phyloP scores from a whole-genome alignment of 1,140 invertebrate species.

The Drosophila kikkawai region DNA sequence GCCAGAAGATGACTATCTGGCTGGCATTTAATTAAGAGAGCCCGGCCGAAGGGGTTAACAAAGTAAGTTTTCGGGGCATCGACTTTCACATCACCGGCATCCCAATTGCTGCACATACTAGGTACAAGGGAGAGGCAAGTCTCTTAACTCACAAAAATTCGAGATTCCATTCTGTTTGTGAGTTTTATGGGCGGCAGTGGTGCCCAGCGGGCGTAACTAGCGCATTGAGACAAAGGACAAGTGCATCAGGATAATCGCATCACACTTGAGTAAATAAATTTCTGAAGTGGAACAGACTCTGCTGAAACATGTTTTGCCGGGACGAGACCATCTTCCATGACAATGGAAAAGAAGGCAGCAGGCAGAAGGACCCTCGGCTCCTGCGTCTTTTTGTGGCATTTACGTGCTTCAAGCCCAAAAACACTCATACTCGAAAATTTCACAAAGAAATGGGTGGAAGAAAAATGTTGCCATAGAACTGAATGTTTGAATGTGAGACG shows the following conservation, averaged over 20 bases:
- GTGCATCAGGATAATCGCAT: slow-evolving; percentile 79
- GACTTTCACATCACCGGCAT: background rate
- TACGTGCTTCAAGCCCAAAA: slow-evolving; percentile 16
- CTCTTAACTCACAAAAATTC: slow-evolving; percentile 16
- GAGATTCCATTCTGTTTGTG: slow-evolving; percentile 27
- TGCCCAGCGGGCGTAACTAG: slow-evolving; percentile 49
- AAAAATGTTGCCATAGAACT: slow-evolving; percentile 11
- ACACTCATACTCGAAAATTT: background rate
- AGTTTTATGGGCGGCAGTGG: slow-evolving; percentile 16
- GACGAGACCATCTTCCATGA: slow-evolving; percentile 24
- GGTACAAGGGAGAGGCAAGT: background rate
- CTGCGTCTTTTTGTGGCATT: slow-evolving; percentile 27
- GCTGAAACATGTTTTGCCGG: slow-evolving; percentile 49
- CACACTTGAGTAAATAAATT: slow-evolving; percentile 83
- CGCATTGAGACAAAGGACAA: slow-evolving; percentile 68
- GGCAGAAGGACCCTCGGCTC: slow-evolving; percentile 1
- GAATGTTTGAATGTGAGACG: background rate
- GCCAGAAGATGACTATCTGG: slow-evolving; percentile 53
- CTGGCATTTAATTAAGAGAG: slow-evolving; percentile 69
- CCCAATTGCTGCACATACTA: slow-evolving; percentile 30
- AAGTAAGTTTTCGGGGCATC: slow-evolving; percentile 28
- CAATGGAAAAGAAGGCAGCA: slow-evolving; percentile 15
- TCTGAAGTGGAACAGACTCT: slow-evolving; percentile 72
- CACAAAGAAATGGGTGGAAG: background rate
- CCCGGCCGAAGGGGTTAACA: slow-evolving; percentile 1